Evolutionary conservation across 2,113 vertebrate species (phyloP), one percentile per base, ranked within the genome.

Genomic region (Nothocercus julius): DNA sequence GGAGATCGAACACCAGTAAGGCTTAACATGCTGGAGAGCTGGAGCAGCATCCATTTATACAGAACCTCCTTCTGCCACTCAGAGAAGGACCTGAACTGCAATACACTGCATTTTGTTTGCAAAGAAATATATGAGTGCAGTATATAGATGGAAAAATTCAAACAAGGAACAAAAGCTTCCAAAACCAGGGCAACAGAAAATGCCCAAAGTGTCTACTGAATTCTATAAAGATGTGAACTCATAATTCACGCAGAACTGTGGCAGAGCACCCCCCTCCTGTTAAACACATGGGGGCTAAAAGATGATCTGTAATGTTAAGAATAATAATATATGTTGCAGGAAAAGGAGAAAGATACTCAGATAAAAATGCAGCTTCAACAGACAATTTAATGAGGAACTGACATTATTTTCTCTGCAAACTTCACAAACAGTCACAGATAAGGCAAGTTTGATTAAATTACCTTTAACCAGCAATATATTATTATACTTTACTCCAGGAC

Each of bases 391-490:
- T 44, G 51, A 85, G 80, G 72, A 76, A 68, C 1, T 84, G 83
- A 88, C 73, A 90, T 72, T 72, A 61, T 70, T 91, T 95, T 94
- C 83, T 96, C 86, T 82, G 93, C 88, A 90, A 51, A 58, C 63
- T 79, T 93, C 81, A 90, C 13, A 90, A 90, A 89, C 16, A 42
- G 44, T 49, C 40, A 56, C 44, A 74, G 44, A 80, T 80, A 83
- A 82, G 73, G 79, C 58, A 93, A 49, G 59, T 64, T 95, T 93
- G 64, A 94, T 94, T 95, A 94, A 95, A 79, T 90, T 91, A 93
- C 87, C 85, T 94, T 95, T 90, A 95, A 87, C 82, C 75, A 94
- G 88, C 67, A 97, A 96, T 96, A 97, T 96, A 97, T 97, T 96
- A 97, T 97, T 96, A 96, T 54, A 87, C 88, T 97, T 95, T 87